Evolutionary conservation across 2,797 vertebrate genomes (phyloP).

Genomic region (Danio albolineatus): DNA sequence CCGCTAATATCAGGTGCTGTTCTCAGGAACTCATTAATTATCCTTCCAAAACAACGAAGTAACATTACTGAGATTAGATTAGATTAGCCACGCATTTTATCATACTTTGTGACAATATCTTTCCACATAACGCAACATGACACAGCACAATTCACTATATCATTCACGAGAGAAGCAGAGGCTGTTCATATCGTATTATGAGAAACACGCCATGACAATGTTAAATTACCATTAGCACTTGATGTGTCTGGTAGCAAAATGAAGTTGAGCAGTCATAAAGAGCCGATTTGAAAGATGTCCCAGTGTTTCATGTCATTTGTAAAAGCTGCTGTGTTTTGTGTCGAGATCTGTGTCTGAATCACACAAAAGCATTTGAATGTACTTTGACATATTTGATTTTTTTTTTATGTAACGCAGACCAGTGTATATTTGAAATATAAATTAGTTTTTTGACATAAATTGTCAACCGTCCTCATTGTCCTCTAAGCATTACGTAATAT

Average conservation of each 20-base stretch:
- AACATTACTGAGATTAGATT: constrained; percentile 10
- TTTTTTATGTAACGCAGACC: constrained; percentile 22
- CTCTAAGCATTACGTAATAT: neutral
- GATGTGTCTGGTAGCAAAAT: neutral
- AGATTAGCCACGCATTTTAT: constrained; percentile 18
- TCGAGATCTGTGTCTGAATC: constrained; percentile 26
- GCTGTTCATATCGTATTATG: neutral
- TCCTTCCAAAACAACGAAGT: constrained; percentile 2
- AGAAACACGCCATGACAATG: neutral
- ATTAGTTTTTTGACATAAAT: constrained; percentile 34
- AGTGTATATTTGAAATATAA: constrained; percentile 42
- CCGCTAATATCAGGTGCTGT: constrained; percentile 75
- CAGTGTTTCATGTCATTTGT: constrained; percentile 20
- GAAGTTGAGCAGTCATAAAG: neutral
- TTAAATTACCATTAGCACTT: neutral
- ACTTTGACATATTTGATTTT: constrained; percentile 56
- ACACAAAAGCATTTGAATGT: constrained; percentile 69
- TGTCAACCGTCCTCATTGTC: neutral
- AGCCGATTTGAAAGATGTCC: constrained; percentile 7
- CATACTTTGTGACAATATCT: neutral
- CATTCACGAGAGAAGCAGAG: constrained; percentile 10
- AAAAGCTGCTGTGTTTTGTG: constrained; percentile 50
- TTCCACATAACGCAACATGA: neutral
- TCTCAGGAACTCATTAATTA: constrained; percentile 51
- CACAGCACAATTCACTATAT: constrained; percentile 23